Evolutionary conservation across 1,140 invertebrate species (phyloP).

Genomic region (Euura saliciscinereae): DNA sequence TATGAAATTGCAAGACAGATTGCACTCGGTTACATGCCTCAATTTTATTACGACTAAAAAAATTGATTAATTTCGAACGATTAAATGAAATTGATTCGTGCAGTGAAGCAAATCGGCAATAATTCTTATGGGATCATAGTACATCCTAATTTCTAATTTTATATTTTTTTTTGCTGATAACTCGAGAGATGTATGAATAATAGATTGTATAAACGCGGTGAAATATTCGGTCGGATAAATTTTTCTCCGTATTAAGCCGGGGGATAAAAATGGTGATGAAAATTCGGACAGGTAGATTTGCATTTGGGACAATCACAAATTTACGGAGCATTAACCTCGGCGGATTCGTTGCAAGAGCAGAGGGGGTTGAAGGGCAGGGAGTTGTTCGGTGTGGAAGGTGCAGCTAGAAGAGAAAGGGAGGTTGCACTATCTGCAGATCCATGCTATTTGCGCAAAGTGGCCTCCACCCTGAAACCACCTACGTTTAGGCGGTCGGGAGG

Average conservation of each 20-base stretch:
- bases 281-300: constrained; percentile 27
- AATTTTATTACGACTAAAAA: neutral
- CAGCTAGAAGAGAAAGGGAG: constrained; percentile 31
- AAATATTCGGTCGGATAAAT: no score
- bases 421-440: constrained; percentile 47
- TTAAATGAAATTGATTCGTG: neutral
- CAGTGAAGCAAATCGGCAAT: neutral
- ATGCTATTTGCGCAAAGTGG: constrained; percentile 50
- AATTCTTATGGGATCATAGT: no score
- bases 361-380: constrained; percentile 25
- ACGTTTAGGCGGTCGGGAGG: constrained; percentile 41
- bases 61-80: neutral
- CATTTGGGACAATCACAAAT: constrained; percentile 46
- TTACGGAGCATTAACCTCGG: constrained; percentile 41
- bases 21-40: neutral
- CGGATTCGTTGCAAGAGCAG: constrained; percentile 5
- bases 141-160: no score
- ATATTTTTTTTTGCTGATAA: no score
- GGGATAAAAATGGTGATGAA: neutral
- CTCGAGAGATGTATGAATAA: no score
- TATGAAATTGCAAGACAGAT: constrained; percentile 5
- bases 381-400: constrained; percentile 25
- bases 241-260: no score
- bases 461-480: constrained; percentile 44
- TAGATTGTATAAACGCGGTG: no score